Evolutionary conservation across 2,113 vertebrate species (phyloP), one percentile per base, ranked within the genome.

Genomic region (Pseudopipra pipra): DNA sequence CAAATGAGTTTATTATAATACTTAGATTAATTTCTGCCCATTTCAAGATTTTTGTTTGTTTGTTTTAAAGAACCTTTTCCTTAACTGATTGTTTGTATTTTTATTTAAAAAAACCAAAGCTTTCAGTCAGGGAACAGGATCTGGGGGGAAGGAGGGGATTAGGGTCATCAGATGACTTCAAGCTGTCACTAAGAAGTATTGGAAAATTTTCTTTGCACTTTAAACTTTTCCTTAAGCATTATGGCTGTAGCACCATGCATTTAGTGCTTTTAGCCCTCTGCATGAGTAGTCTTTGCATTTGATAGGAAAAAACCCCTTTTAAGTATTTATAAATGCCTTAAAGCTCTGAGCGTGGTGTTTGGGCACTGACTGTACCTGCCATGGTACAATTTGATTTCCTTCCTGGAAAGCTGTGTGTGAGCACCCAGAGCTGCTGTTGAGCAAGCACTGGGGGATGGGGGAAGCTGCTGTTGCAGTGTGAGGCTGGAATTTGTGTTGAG

Each of bases 181-280:
- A 33, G 43, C 61, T 81, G 73, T 54, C 61, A 67, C 37, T 65
- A 11, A 62, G 76, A 84, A 74, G 20, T 44, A 23, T 72, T 58
- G 37, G 43, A 63, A 70, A 58, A 20, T 73, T 87, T 79, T 89
- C 59, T 76, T 88, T 93, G 95, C 93, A 96, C 90, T 96, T 95
- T 90, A 90, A 87, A 46, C 31, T 72, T 79, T 21, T 54, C 22
- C 22, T 21, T 21, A 37, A 86, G 61, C 30, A 1, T 94, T 58
- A 17, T 7, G 87, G 47, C 24, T 83, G 63, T 39, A 51, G 49
- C 4, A 47, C n/a, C 6, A 1, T 27, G 27, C 46, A 54, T 31
- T 2, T 4, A 51, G 1, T 30, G 30, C 41, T 58, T 31, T 2
- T 4, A 51, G 71, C 90, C 59, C 74, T 89, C 7, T 12, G 41